Conservation (phyloP, 2,888 invertebrate genomes). For the Chydorus sphaericus region DNA sequence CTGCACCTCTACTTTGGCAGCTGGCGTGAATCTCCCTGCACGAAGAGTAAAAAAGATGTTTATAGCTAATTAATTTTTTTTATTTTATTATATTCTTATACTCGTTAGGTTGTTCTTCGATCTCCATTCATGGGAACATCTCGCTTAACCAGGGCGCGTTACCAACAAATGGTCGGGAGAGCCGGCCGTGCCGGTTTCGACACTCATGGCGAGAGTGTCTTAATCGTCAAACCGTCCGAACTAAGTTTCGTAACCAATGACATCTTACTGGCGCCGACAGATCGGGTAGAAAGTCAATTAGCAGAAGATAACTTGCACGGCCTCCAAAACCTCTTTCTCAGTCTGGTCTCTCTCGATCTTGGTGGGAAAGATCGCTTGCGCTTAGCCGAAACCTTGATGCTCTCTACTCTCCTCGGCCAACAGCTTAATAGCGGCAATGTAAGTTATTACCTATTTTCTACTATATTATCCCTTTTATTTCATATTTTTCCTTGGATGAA, state of each 20-base stretch:
- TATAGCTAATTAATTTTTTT: slow-evolving; percentile 8
- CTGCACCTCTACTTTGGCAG: slow-evolving; percentile 93
- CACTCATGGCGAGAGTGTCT: slow-evolving; percentile 64
- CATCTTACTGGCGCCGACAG: slow-evolving; percentile 9
- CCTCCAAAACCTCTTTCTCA: slow-evolving; percentile 10
- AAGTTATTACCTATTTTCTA: not conserved
- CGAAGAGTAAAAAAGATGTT: slow-evolving; percentile 41
- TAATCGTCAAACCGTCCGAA: slow-evolving; percentile 53
- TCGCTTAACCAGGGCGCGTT: slow-evolving; percentile 58
- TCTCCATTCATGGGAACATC: slow-evolving; percentile 65
- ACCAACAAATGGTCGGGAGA: slow-evolving; percentile 91
- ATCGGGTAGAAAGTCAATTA: slow-evolving; percentile 6
- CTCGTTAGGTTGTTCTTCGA: slow-evolving; percentile 51
- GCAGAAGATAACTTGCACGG: slow-evolving; percentile 5
- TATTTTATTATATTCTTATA: not conserved
- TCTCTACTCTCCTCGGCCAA: slow-evolving; percentile 46
- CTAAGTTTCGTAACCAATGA: slow-evolving; percentile 31
- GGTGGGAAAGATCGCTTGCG: not conserved
- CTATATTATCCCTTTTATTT: not conserved
- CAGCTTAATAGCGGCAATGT: slow-evolving; percentile 31
- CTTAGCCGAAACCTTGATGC: slow-evolving; percentile 38
- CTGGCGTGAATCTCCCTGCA: slow-evolving; percentile 92
- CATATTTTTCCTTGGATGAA: not conserved
- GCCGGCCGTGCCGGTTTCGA: slow-evolving; percentile 84
- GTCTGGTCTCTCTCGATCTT: slow-evolving; percentile 4